Base-by-base conservation (phyloP, 2,888 invertebrate species). In the Phragmatobia fuliginosa region DNA sequence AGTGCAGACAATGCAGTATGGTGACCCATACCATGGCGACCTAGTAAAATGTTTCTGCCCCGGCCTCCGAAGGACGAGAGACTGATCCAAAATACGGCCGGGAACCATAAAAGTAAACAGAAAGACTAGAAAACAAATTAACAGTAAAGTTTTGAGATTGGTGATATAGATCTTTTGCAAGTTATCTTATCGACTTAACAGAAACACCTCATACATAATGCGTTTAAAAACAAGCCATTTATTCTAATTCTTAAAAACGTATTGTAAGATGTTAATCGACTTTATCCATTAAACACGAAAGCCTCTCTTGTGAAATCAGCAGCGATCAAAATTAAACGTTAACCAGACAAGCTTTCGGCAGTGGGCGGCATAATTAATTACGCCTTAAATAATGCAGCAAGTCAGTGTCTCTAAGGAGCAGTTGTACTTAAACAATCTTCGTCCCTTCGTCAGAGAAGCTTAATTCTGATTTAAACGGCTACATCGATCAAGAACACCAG, bases 391-490 rank as follows among this genome's bases (percentile, higher is more conserved):
- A 79, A 81, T 82, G 81, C 83, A 83, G 64, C 80, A 32, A 82
- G 66, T 70, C 59, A 33, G 68, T 68, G 77, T 72, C 79, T 72
- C 77, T 75, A 33, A 69, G 75, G 70, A 84, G 70, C 83, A 84
- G 84, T 78, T 77, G 78, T 76, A 76, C 72, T 72, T 78, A 76
- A 84, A 87, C 87, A 87, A 87, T 86, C 81, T 78, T 70, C 76
- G 78, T 74, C 75, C 79, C 76, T 85, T 80, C 79, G 81, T 81
- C 79, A 79, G 76, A 82, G 77, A 82, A 85, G 84, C 86, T 88
- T 88, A 88, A 89, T 87, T 87, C 77, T 78, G 83, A 86, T 84
- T 85, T 88, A 86, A 92, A 87, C 85, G 87, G 83, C 72, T 83
- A 87, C 86, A 87, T 87, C 85, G 87, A 89, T 88, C 86, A 85